phyloP scores from a whole-genome alignment of 2,113 vertebrate genomes.

The Mesocricetus auratus region DNA sequence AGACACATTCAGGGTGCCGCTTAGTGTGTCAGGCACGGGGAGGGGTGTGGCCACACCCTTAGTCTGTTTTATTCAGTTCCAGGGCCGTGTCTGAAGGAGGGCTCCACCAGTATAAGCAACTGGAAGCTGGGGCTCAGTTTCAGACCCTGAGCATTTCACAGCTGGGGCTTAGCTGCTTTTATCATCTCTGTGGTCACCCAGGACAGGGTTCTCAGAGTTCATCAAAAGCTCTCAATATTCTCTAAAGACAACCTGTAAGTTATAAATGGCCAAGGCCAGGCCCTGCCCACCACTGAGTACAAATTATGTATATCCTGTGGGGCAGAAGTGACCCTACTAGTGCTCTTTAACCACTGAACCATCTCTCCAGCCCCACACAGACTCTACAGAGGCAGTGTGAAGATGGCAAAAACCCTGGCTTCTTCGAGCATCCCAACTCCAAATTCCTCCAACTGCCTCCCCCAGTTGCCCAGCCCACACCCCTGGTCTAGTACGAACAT shows the following conservation, averaged over 20 bases:
- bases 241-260: not conserved
- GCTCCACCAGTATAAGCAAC: not conserved
- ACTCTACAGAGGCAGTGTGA: not conserved
- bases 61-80: not conserved
- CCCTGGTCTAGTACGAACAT: not conserved
- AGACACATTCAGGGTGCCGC: not conserved
- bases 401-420: not conserved
- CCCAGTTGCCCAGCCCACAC: not conserved
- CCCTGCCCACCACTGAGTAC: fast-evolving
- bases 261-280: not conserved
- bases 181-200: not conserved
- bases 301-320: fast-evolving
- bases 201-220: not conserved
- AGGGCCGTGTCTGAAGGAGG: not conserved
- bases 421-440: not conserved
- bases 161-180: not conserved
- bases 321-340: no score
- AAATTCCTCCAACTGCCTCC: not conserved
- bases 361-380: not conserved
- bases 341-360: not conserved
- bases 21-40: not conserved
- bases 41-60: not conserved
- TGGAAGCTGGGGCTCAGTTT: not conserved
- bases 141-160: not conserved
- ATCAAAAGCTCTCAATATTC: not conserved